These are phyloP conservation scores for Caenorhabditis inopinata DNA, from an alignment of 1,140 invertebrate genomes.

Conservation along the genomic window DNA sequence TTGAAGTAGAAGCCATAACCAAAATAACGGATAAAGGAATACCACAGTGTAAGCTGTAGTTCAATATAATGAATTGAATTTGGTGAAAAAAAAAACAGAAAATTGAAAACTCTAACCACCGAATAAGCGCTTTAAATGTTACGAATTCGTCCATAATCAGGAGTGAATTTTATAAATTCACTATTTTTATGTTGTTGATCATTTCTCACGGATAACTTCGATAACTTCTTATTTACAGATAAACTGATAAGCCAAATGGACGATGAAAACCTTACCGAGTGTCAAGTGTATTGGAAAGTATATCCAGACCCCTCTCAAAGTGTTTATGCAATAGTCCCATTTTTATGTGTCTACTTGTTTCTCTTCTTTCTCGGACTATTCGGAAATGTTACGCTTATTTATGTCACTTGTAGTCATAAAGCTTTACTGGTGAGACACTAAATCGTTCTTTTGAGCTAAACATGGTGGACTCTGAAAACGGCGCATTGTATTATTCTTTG, in stretches of 20 bases:
- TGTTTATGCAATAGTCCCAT: conserved; percentile 73
- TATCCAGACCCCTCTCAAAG: conserved; percentile 47
- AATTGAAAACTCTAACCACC: not conserved
- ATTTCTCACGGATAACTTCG: too few relatives aligned
- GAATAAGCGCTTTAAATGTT: not conserved
- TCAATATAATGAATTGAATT: not conserved
- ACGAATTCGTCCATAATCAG: not conserved
- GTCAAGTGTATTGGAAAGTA: conserved; percentile 27
- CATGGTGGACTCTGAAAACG: not conserved
- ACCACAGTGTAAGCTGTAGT: not conserved
- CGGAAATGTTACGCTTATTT: conserved; percentile 85
- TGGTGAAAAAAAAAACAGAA: too few relatives aligned
- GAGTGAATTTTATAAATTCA: too few relatives aligned
- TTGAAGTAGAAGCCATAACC: not conserved
- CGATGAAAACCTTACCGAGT: conserved; percentile 17
- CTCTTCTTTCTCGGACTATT: conserved; percentile 86
- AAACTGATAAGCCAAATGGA: conserved; percentile 21
- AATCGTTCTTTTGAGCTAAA: not conserved
- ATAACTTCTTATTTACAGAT: too few relatives aligned
- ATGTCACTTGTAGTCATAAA: conserved; percentile 80
- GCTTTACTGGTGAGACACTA: conserved; percentile 48
- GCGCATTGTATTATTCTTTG: not conserved
- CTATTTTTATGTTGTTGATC: too few relatives aligned
- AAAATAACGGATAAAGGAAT: too few relatives aligned
- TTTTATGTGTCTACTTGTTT: conserved; percentile 79